Base-by-base conservation (phyloP, 1,140 invertebrate species). In the Ceratina japonica region DNA sequence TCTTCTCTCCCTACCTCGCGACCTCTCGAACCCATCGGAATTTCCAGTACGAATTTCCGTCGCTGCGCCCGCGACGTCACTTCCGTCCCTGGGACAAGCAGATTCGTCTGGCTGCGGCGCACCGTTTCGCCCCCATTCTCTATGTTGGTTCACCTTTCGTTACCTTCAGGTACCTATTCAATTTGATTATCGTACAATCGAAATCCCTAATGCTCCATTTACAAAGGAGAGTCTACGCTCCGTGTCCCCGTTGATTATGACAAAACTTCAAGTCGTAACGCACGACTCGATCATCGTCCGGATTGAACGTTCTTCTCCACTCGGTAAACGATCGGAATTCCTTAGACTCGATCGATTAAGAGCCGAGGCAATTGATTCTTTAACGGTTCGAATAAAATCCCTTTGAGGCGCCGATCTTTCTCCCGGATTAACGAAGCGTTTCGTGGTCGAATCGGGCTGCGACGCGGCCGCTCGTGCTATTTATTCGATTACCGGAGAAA, bases 21-120 rank as follows among this genome's bases (percentile, higher is more conserved):
- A 80, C 79, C 80, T 86, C 88, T 90, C 88, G 85, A 89, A 91
- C 84, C 87, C 88, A 90, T 91, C 86, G 89, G 87, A 90, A 90
- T 91, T 92, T 91, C 86, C 89, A 89, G 84, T 84, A 88, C 87
- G 89, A 91, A 91, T 91, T 91, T 91, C 86, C 87, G 79, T 85
- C 85, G 86, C 80, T 44, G 37, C 89, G 89, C 86, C 87, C 88
- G 87, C 87, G 87, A 89, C 89, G 88, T 91, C 90, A 90, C 89
- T 91, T 91, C 90, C 90, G 90, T 83, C 84, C 62, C 75, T 82
- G 79, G 88, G 88, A 90, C 87, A 91, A 90, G 83, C 86, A 69
- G 59, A 89, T 85, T 88, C 78, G 83, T 76, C 84, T 72, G 62
- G 51, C 75, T 81, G 75, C 63, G 68, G 68, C 61, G 61, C 27